phyloP scores from a whole-genome alignment of 2,888 invertebrate species.

The Ligdia adustata region DNA sequence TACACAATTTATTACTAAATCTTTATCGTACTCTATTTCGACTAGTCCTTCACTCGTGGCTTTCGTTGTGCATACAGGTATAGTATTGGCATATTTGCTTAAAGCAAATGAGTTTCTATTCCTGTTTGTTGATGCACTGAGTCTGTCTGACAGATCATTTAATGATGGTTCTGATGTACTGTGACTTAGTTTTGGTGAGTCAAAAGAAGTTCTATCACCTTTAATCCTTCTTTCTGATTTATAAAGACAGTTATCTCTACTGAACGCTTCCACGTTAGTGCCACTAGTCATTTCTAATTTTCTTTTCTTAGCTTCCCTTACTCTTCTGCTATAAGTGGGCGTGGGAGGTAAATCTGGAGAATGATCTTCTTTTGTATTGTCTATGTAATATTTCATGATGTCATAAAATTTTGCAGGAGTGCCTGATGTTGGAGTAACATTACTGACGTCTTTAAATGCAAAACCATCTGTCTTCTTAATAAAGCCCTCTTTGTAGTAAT shows the following conservation, averaged over 20 bases:
- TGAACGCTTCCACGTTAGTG: conserved; percentile 59
- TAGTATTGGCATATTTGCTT: conserved; percentile 48
- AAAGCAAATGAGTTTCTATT: conserved; percentile 59
- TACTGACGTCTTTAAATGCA: conserved; percentile 85
- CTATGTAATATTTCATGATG: conserved; percentile 57
- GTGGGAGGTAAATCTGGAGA: conserved; percentile 69
- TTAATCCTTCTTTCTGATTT: conserved; percentile 71
- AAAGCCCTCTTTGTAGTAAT: conserved; percentile 84
- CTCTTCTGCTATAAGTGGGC: conserved; percentile 74
- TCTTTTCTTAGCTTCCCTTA: conserved; percentile 76
- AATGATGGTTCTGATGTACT: conserved; percentile 73
- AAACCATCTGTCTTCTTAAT: conserved; percentile 77
- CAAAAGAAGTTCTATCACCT: conserved; percentile 53
- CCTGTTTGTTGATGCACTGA: conserved; percentile 57
- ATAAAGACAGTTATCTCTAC: conserved; percentile 64
- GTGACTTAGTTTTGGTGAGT: conserved; percentile 60
- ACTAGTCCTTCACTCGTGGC: conserved; percentile 78
- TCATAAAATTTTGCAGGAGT: conserved; percentile 68
- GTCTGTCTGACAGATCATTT: conserved; percentile 66
- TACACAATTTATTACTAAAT: conserved; percentile 69
- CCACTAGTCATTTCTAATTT: conserved; percentile 73
- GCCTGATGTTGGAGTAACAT: conserved; percentile 81
- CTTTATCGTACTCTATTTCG: conserved; percentile 83
- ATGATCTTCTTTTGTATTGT: conserved; percentile 61
- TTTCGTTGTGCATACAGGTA: conserved; percentile 68